Base-by-base conservation (phyloP, 2,113 vertebrate genomes). In the Gallinago paraguaiae region DNA sequence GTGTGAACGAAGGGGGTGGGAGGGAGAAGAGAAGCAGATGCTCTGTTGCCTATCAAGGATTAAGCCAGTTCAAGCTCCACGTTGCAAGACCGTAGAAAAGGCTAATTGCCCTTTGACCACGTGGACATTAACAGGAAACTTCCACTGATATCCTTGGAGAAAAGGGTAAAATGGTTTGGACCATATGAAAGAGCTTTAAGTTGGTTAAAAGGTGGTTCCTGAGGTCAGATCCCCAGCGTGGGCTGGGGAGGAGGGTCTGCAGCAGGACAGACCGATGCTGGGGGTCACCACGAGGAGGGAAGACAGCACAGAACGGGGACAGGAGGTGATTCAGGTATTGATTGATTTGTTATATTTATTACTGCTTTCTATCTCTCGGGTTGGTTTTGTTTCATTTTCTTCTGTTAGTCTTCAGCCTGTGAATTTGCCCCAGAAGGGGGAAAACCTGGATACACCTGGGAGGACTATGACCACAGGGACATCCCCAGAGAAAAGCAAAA, bases 1-100 rank as follows among this genome's bases (percentile, higher is more conserved):
- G 2, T 18, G 81, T 0, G 6, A 30, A 16, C 6, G 28, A 20
- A 75, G 24, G 11, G 33, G 30, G 35, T 71, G 64, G 82, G 60
- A 88, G 60, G 68, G 24, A 92, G 72, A 81, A 67, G 86, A 84
- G 91, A 94, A 83, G 72, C 94, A 94, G 94, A 84, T 89, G 91
- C 83, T 57, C 20, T 59, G 69, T 72, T 79, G 33, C 39, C 65
- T 79, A 22, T 74, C 35, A 25, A 64, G 87, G 59, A 80, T 63
- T 54, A 67, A 91, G 16, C 28, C 8, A 3, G 50, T 79, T 86
- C 84, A 57, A 76, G 60, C 43, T 86, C 77, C 3, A 5, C 24
- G 22, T 71, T 75, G 37, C 41, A 56, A n/a, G 37, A 83, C 25
- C 1, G 1, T 54, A 25, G 61, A 63, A 75, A 90, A 89, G 31